Conservation (phyloP, 1,140 invertebrate species). For the Ceratina australensis region DNA sequence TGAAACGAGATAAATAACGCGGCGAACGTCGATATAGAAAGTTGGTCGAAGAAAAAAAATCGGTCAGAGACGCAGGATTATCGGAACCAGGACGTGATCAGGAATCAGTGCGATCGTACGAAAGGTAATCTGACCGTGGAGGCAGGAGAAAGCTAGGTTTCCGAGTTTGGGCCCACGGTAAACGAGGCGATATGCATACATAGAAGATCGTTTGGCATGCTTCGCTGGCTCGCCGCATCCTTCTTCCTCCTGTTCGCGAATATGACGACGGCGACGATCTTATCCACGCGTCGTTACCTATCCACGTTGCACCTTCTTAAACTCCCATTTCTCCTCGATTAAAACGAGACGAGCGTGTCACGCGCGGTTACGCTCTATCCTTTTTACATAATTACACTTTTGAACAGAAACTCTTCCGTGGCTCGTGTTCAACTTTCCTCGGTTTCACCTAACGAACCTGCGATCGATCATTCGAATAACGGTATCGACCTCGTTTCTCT, state of each 20-base stretch:
- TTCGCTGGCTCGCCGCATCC: constrained; percentile 46
- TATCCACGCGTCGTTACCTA: constrained; percentile 43
- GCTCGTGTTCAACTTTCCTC: too few relatives aligned
- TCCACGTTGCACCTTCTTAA: not conserved
- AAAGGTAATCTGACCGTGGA: constrained; percentile 51
- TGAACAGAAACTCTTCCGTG: too few relatives aligned
- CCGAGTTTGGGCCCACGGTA: constrained; percentile 57
- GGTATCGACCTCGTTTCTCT: not conserved
- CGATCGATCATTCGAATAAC: too few relatives aligned
- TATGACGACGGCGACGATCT: not conserved
- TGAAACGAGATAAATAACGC: not conserved
- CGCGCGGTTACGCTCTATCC: not conserved
- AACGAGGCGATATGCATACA: constrained; percentile 61
- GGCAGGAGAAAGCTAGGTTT: constrained; percentile 67
- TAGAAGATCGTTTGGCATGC: constrained; percentile 61
- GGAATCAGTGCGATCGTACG: constrained; percentile 63
- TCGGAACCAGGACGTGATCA: constrained; percentile 63
- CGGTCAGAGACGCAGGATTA: constrained; percentile 25
- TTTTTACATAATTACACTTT: not conserved
- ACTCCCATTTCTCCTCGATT: constrained; percentile 16
- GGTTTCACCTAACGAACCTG: too few relatives aligned
- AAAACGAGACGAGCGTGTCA: not conserved
- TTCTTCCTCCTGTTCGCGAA: constrained; percentile 9
- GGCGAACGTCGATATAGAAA: constrained; percentile 29
- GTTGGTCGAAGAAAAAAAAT: constrained; percentile 24